Base-by-base conservation (phyloP, 2,888 invertebrate species). In the Mantis religiosa region DNA sequence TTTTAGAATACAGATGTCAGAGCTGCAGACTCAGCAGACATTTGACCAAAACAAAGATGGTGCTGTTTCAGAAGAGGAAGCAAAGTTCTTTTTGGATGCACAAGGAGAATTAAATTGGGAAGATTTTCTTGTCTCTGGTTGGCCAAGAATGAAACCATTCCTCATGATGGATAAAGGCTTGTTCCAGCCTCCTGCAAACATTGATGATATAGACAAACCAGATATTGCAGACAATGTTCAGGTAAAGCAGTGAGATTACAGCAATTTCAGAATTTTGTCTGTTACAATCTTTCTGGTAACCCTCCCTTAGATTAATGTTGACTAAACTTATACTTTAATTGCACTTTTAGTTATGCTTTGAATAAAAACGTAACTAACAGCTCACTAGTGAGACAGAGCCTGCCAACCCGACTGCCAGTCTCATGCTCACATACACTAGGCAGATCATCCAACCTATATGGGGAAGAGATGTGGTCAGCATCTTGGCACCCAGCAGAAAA, bases 31-130 rank as follows among this genome's bases (percentile, higher is more conserved):
- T 2, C 95, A 96, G 89, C 94, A 95, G 91, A 96, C 95, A 85
- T 98, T 99, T 93, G 99, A 99, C 94, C 96, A 96, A 91, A 97
- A 99, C 93, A 96, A 96, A 90, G 97, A 99, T 94, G 99, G 98
- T 14, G 95, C 95, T 91, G 98, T 99, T 27, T 96, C 97, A 89
- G 96, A 96, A 34, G 98, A 98, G 89, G 99, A 99, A 94, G 96
- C 90, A n/a, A 89, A 93, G 93, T 94, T 92, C 90, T 93, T 92
- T 90, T 90, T 93, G 83, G 96, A 96, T 84, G 91, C 91, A 89
- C 94, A 95, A 89, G 95, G 96, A 84, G 95, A 95, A 92, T 94
- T 97, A 87, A 95, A 96, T 91, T 93, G 95, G 89, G 96, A 97
- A 88, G 94, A 95, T 7, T 98, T 97, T 92, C 91, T 96, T 6